Evolutionary conservation across 2,888 invertebrate genomes (phyloP), one percentile per base, ranked within the genome.

Genomic region (Drosophila anomalipes): DNA sequence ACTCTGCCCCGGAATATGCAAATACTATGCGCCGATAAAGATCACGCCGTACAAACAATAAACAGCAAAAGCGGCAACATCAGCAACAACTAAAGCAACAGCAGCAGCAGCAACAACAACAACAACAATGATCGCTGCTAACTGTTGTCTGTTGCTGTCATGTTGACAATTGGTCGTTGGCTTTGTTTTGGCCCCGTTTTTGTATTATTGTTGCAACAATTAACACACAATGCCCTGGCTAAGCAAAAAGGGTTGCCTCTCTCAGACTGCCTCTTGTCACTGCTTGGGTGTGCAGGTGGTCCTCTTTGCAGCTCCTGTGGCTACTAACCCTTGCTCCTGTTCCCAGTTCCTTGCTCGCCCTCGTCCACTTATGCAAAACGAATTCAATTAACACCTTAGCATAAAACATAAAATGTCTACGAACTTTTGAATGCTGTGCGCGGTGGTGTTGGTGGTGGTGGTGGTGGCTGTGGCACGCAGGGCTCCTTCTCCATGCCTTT

Each of bases 311-410:
- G 59, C 41, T 62, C 41, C 56, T 39, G 57, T 28, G 19, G 10
- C n/a, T 47, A 22, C 60, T 26, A 32, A 32, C 14, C 22, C 12
- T 53, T 33, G 53, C 60, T 47, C 44, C 54, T 30, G 37, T 37
- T 56, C 47, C 22, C 47, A 4, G 47, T 51, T 35, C 33, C 44
- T 26, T 26, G 28, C 41, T 60, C 39, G 51, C 37, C 54, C 51
- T 79, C 35, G 32, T 28, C 83, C 86, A 91, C 90, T 91, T 92
- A 93, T 92, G 93, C 93, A 93, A 93, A 93, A 91, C 91, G 93
- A 92, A 93, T 93, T 93, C 93, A 93, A 93, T 93, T 93, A 93
- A 93, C 93, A 93, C 93, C 93, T 93, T 74, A 65, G 83, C 83
- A 72, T 79, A 81, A 89, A 84, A 82, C 79, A 81, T 77, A 72